These are phyloP conservation scores for Stegastes partitus DNA, from an alignment of 2,113 vertebrate genomes.

Conservation along the genomic window DNA sequence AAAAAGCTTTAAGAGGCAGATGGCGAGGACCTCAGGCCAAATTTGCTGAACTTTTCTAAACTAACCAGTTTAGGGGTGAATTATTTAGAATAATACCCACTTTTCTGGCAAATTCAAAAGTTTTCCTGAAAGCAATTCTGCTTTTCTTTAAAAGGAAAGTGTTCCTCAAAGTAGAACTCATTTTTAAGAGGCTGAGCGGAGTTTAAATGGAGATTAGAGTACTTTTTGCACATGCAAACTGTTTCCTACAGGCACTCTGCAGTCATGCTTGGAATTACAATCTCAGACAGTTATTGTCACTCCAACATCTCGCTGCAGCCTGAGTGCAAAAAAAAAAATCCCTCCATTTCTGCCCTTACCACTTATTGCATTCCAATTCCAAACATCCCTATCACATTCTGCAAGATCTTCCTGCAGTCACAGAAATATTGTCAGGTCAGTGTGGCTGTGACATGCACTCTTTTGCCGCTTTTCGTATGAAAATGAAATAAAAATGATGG, in stretches of 20 bases:
- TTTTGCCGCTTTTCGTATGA: slow-evolving; percentile 1
- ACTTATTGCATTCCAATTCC: slow-evolving; percentile 44
- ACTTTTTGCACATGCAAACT: slow-evolving; percentile 67
- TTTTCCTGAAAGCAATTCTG: slow-evolving; percentile 62
- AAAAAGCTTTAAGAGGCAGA: slow-evolving; percentile 41
- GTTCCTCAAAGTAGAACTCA: slow-evolving; percentile 48
- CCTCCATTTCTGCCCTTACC: slow-evolving; percentile 7
- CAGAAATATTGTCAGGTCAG: slow-evolving; percentile 38
- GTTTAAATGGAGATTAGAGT: slow-evolving; percentile 74
- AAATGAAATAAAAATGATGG: slow-evolving; percentile 15
- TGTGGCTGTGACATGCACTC: slow-evolving; percentile 4
- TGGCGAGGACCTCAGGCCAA: slow-evolving; percentile 19
- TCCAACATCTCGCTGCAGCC: slow-evolving; percentile 41
- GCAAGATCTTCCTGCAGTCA: slow-evolving; percentile 6
- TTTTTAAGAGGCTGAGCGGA: slow-evolving; percentile 41
- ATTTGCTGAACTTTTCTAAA: slow-evolving; percentile 54
- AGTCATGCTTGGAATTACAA: slow-evolving; percentile 66
- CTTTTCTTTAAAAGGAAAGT: slow-evolving; percentile 46
- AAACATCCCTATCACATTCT: slow-evolving; percentile 8
- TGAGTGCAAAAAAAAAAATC: not conserved
- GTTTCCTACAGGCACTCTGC: slow-evolving; percentile 61
- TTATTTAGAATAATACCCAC: slow-evolving; percentile 50
- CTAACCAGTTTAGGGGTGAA: slow-evolving; percentile 42
- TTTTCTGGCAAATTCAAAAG: slow-evolving; percentile 45
- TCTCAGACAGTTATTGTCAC: slow-evolving; percentile 49